Evolutionary conservation across 2,797 vertebrate species (phyloP).

Genomic region (Limnodromus scolopaceus): DNA sequence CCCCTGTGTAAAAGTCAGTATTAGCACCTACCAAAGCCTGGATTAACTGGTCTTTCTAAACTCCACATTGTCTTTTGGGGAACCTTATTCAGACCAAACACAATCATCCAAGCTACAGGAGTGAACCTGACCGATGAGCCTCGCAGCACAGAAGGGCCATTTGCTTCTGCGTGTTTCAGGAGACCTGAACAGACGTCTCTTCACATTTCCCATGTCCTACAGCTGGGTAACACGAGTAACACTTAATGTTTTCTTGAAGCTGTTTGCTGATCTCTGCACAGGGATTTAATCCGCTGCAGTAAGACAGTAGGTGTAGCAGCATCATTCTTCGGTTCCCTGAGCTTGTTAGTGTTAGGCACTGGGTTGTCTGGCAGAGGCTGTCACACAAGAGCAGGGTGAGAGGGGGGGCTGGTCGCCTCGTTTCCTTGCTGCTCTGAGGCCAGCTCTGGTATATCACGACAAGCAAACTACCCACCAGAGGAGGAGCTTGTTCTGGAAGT

Average conservation of each 20-base stretch:
- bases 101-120: not conserved
- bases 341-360: not conserved
- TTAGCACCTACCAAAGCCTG: not conserved
- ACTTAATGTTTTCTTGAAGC: not conserved
- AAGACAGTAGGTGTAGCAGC: not conserved
- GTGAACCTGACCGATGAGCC: rapidly evolving
- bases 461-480: not conserved
- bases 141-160: rapidly evolving
- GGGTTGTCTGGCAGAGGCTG: not conserved
- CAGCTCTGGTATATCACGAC: not conserved
- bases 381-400: not conserved
- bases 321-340: not conserved
- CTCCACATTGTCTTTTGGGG: not conserved
- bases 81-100: not conserved
- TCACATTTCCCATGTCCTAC: not conserved
- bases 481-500: not conserved
- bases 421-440: not conserved
- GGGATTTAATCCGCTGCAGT: not conserved
- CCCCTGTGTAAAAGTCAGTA: not conserved
- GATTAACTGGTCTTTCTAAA: not conserved
- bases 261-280: not conserved
- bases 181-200: rapidly evolving
- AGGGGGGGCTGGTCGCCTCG: not conserved
- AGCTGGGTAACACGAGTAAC: rapidly evolving
- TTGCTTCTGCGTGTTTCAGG: not conserved